Conservation (phyloP, 2,797 vertebrate species). For the Eleutherodactylus coqui region DNA sequence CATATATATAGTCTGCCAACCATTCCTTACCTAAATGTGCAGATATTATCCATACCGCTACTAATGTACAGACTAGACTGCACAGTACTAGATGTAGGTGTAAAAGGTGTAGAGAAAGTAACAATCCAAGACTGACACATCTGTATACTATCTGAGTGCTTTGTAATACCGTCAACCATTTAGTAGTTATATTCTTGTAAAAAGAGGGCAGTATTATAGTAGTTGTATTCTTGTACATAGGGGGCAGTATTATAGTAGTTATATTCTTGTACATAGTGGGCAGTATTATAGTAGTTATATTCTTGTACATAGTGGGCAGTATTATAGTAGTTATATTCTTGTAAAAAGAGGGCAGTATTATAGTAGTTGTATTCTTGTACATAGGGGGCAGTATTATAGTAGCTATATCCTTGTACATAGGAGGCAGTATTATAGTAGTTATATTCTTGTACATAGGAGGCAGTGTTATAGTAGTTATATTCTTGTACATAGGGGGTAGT, state of each 20-base stretch:
- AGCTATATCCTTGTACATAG: not conserved
- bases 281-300: conserved; percentile 29
- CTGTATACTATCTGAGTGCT: too few species aligned
- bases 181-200: not conserved
- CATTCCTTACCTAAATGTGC: too few species aligned
- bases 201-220: not conserved
- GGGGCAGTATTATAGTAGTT: conserved; percentile 3
- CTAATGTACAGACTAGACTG: too few species aligned
- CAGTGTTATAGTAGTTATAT: conserved; percentile 1
- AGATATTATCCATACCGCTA: too few species aligned
- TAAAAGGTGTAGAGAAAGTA: too few species aligned
- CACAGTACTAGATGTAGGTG: too few species aligned
- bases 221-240: not conserved
- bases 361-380: not conserved
- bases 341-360: not conserved
- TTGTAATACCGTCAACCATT: too few species aligned
- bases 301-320: not conserved
- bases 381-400: conserved; percentile 20
- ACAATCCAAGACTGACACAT: too few species aligned
- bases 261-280: not conserved
- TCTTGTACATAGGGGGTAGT: not conserved
- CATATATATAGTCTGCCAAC: too few species aligned
- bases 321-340: conserved; percentile 3
- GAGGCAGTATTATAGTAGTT: not conserved
- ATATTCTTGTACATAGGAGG: not conserved